Conservation (phyloP, 1,140 invertebrate genomes). For the Wasmannia auropunctata region DNA sequence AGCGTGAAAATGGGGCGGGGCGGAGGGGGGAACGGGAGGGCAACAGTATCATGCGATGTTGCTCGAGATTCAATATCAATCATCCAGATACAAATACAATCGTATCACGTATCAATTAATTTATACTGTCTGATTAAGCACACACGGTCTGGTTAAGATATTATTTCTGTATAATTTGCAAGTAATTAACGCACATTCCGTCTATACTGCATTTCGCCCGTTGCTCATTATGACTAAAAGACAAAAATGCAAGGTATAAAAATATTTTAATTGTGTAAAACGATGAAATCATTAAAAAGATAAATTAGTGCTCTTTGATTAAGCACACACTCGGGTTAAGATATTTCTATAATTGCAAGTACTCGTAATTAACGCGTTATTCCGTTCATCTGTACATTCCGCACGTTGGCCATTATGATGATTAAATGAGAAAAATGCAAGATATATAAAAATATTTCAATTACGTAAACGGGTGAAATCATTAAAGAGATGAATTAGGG, state of each 20-base stretch:
- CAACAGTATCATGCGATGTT: neutral
- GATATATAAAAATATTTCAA: neutral
- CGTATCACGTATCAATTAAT: neutral
- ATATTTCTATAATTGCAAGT: neutral
- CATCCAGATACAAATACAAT: neutral
- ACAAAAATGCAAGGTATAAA: no score
- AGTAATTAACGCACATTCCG: neutral
- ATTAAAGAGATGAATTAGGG: neutral
- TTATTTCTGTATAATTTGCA: neutral
- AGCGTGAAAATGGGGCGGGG: no score
- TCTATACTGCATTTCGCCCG: no score
- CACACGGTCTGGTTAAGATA: constrained; percentile 4
- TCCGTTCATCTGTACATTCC: neutral
- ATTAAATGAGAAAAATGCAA: neutral
- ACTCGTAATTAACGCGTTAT: neutral
- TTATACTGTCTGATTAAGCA: neutral
- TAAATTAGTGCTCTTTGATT: neutral
- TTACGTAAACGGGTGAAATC: neutral
- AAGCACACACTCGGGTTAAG: neutral
- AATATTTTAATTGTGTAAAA: no score
- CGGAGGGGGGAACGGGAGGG: no score
- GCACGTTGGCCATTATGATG: neutral
- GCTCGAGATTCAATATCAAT: neutral
- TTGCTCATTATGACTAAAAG: no score
- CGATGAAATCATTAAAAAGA: no score